Percentiles rank a stretch among this genome's conserved stretches.
phyloP scores from a whole-genome alignment of 2,113 vertebrate species.

The Gambusia affinis region DNA sequence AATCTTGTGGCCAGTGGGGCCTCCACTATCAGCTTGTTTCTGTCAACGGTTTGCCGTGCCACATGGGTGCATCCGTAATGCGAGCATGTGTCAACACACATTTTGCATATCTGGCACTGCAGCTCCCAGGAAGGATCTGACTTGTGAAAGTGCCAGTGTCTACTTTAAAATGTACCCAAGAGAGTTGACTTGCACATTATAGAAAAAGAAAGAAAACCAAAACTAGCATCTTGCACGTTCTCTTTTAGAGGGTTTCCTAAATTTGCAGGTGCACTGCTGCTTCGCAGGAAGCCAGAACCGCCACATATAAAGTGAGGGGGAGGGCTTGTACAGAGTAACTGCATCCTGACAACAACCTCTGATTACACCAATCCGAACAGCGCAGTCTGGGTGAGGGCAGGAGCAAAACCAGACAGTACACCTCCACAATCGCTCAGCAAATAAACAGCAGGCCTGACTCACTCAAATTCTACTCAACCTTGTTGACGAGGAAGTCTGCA shows the following conservation, averaged over 20 bases:
- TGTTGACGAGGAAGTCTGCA: conserved; percentile 30
- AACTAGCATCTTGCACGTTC: not conserved
- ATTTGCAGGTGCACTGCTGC: conserved; percentile 65
- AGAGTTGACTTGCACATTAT: not conserved
- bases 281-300: conserved; percentile 72
- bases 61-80: conserved; percentile 63
- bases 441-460: conserved; percentile 60
- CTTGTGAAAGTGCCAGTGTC: not conserved
- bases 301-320: conserved; percentile 58
- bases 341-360: conserved; percentile 65
- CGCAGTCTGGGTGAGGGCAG: conserved; percentile 53
- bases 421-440: conserved; percentile 57
- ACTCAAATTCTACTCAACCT: conserved; percentile 45
- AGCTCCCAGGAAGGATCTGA: not conserved
- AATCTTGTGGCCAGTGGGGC: conserved; percentile 63
- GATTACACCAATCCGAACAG: conserved; percentile 69
- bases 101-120: conserved; percentile 63
- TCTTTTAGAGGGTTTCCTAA: conserved; percentile 24
- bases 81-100: conserved; percentile 61
- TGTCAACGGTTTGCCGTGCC: conserved; percentile 65
- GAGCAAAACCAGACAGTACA: conserved; percentile 54
- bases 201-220: not conserved
- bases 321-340: conserved; percentile 47
- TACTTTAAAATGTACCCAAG: conserved; percentile 1
- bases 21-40: conserved; percentile 63